Percentiles rank a stretch among this genome's conserved stretches.
phyloP scores from a whole-genome alignment of 1,140 invertebrate species.

The Ctenoplectra terminalis region DNA sequence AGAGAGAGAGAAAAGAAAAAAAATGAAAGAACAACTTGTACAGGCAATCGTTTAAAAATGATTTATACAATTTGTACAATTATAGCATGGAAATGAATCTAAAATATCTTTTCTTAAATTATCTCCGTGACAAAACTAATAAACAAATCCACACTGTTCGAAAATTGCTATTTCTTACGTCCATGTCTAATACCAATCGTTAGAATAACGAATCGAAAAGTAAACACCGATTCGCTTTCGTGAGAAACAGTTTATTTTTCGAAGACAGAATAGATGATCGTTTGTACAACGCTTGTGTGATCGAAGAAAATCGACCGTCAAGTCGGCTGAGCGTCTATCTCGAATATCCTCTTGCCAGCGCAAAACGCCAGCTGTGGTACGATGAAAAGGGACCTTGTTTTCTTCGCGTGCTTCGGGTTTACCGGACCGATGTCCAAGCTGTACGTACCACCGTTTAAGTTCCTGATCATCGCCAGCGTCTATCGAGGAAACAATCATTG shows the following conservation, averaged over 20 bases:
- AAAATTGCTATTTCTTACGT: not conserved
- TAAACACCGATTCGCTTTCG: not conserved
- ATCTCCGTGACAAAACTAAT: not conserved
- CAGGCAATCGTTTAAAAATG: not conserved
- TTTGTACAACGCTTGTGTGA: not conserved
- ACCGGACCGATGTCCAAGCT: slow-evolving; percentile 81
- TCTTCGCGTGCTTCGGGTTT: slow-evolving; percentile 50
- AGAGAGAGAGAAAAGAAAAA: too few relatives aligned
- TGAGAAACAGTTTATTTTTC: slow-evolving; percentile 12
- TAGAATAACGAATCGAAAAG: too few relatives aligned
- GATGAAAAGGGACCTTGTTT: not conserved
- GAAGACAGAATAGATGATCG: not conserved
- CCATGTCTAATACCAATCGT: not conserved
- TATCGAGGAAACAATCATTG: slow-evolving; percentile 45
- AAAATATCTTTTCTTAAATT: not conserved
- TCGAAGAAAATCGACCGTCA: not conserved
- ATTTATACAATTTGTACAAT: not conserved
- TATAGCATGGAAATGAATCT: too few relatives aligned
- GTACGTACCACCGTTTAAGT: slow-evolving; percentile 80
- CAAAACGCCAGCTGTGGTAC: slow-evolving; percentile 71
- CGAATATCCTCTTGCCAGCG: slow-evolving; percentile 65
- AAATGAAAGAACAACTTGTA: too few relatives aligned
- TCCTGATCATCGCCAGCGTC: slow-evolving; percentile 78
- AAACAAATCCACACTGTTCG: not conserved
- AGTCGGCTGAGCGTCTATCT: slow-evolving; percentile 55